Base-by-base conservation (phyloP, 2,113 vertebrate species). In the Atrichornis clamosus region DNA sequence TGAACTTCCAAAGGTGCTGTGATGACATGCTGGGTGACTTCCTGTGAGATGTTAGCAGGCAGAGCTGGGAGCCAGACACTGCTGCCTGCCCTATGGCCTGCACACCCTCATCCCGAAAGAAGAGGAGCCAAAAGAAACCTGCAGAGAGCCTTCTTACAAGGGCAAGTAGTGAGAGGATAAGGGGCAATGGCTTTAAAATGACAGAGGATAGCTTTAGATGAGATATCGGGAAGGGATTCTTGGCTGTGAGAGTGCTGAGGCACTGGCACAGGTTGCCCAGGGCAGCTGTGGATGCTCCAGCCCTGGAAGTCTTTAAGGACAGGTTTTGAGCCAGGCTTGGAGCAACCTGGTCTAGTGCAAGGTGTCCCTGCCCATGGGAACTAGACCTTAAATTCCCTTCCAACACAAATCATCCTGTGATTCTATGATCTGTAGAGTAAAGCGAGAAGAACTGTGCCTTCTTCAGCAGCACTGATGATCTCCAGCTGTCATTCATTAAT, bases 101-200 rank as follows among this genome's bases (percentile, higher is more conserved):
- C 27, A 22, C 6, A 28, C 6, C 22, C 18, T 33, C 27, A 77
- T 53, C 9, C 33, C 1, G 1, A 11, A 33, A 23, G 9, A 60
- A 37, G 22, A 53, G 11, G 3, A 2, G 39, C 18, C 27, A 27
- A 28, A 68, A 60, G 11, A 33, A 60, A 77, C 22, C 27, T 15
- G 37, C 33, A 60, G 18, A 27, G 27, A 60, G 33, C 33, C 10
- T 46, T 28, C 18, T 27, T 60, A 15, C 11, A 26, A 23, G 27
- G 22, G 14, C 33, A 33, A 9, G 14, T 18, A 5, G 33, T 15
- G 1, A 27, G 0, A 60, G 27, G 8, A 18, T 3, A 28, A 9
- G 27, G 9, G 37, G 2, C 18, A 44, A 4, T 60, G 63, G 6
- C 27, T 60, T 68, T 68, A 8, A 6, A 60, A 6, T 28, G 46